Evolutionary conservation across 2,113 vertebrate species (phyloP).

Genomic region (Pimephales promelas): DNA sequence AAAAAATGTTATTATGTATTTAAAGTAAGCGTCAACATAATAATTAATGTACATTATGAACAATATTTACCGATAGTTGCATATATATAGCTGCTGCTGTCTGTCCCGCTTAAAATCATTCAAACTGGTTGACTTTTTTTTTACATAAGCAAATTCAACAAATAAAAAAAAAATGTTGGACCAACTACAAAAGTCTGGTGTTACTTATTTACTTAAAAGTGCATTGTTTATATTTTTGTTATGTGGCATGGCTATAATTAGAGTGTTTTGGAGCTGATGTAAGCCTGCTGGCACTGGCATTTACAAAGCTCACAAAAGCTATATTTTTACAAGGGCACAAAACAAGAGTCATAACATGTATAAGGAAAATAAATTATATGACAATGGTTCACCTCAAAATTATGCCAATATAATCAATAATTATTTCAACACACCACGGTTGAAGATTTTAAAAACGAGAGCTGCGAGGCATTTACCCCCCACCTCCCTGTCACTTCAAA

Average conservation of each 20-base stretch:
- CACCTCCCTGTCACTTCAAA: slow-evolving; percentile 58
- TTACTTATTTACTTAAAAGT: neutral
- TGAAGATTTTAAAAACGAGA: slow-evolving; percentile 53
- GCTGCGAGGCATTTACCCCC: slow-evolving; percentile 54
- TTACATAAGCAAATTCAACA: neutral
- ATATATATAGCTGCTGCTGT: too few relatives aligned
- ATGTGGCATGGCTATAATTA: neutral
- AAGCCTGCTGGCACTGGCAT: slow-evolving; percentile 25
- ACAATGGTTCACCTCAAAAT: neutral
- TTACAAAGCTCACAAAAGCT: slow-evolving; percentile 13
- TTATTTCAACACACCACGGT: slow-evolving; percentile 25
- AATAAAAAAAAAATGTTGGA: neutral
- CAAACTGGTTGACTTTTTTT: too few relatives aligned
- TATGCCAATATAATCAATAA: neutral
- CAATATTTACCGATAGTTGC: too few relatives aligned
- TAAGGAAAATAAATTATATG: neutral
- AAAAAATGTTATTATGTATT: too few relatives aligned
- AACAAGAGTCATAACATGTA: neutral
- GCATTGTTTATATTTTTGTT: neutral
- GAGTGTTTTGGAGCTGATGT: slow-evolving; percentile 1
- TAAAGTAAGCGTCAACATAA: too few relatives aligned
- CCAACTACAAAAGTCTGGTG: neutral
- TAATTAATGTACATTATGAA: too few relatives aligned
- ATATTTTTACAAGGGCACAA: neutral
- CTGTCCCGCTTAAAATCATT: too few relatives aligned